Percentiles rank a stretch among this genome's conserved stretches.
Evolutionary conservation across 2,113 vertebrate species (phyloP).

Genomic region (Hyla sarda): DNA sequence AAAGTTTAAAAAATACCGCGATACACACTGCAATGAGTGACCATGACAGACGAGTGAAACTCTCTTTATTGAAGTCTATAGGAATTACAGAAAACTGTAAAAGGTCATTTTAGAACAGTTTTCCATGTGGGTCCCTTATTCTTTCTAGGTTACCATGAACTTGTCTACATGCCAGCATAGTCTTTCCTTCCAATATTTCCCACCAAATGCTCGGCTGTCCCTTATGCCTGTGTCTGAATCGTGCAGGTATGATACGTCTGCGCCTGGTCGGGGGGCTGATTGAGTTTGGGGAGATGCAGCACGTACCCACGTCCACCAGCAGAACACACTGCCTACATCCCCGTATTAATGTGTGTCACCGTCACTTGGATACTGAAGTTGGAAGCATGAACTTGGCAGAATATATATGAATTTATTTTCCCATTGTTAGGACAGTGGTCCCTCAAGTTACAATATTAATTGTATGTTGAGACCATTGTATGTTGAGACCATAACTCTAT

Average conservation of each 20-base stretch:
- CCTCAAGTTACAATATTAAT: too few relatives aligned
- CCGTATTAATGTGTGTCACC: background rate
- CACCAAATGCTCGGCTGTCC: background rate
- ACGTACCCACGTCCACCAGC: slow-evolving; percentile 5
- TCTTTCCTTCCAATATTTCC: background rate
- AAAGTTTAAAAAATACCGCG: too few relatives aligned
- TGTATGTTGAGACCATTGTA: too few relatives aligned
- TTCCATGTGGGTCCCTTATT: too few relatives aligned
- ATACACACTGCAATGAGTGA: too few relatives aligned
- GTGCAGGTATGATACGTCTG: background rate
- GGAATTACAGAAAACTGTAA: too few relatives aligned
- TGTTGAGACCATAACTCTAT: too few relatives aligned
- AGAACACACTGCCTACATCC: background rate
- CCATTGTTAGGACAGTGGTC: too few relatives aligned
- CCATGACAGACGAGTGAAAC: too few relatives aligned
- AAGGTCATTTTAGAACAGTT: too few relatives aligned
- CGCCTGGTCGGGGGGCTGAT: background rate
- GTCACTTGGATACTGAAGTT: background rate
- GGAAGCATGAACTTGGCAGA: background rate
- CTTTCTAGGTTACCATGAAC: background rate
- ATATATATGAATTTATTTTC: background rate
- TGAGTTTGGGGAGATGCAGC: background rate
- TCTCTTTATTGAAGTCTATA: too few relatives aligned
- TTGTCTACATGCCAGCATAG: background rate
- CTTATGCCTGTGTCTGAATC: background rate